Evolutionary conservation across 2,113 vertebrate species (phyloP).

Genomic region (Chaenocephalus aceratus): DNA sequence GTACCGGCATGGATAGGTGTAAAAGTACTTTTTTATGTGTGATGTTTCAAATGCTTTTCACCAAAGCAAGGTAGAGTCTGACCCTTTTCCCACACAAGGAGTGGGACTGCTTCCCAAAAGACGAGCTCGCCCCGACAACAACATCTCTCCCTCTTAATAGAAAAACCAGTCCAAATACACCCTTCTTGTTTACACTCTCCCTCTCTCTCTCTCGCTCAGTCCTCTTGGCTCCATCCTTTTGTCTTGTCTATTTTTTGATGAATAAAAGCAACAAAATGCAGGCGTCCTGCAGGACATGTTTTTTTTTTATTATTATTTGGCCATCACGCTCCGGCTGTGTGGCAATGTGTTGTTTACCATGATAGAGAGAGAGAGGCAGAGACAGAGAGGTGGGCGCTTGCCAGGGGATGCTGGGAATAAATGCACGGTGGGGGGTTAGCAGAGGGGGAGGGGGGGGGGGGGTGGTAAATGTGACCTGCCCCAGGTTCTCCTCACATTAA

Average conservation of each 20-base stretch:
- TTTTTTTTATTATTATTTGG: slow-evolving; percentile 71
- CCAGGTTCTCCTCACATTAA: slow-evolving; percentile 88
- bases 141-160: slow-evolving; percentile 72
- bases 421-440: slow-evolving; percentile 69
- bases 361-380: slow-evolving; percentile 70
- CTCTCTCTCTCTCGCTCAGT: slow-evolving; percentile 40
- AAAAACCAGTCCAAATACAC: slow-evolving; percentile 77
- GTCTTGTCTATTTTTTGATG: slow-evolving; percentile 81
- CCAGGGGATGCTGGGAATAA: slow-evolving; percentile 82
- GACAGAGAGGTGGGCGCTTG: slow-evolving; percentile 55
- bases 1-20: slow-evolving; percentile 20
- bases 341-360: slow-evolving; percentile 89
- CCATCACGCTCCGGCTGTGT: slow-evolving; percentile 85
- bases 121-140: slow-evolving; percentile 63
- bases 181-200: slow-evolving; percentile 77
- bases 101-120: slow-evolving; percentile 72
- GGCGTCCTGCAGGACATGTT: slow-evolving; percentile 76
- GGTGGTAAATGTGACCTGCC: slow-evolving; percentile 84
- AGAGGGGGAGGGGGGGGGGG: slow-evolving; percentile 21
- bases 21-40: slow-evolving; percentile 30
- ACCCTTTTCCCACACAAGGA: slow-evolving; percentile 66
- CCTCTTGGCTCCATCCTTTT: slow-evolving; percentile 74
- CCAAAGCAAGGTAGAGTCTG: slow-evolving; percentile 55
- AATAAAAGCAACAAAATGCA: slow-evolving; percentile 79
- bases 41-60: slow-evolving; percentile 45